Conservation (phyloP, 2,888 invertebrate species). For the Morpho achilles region DNA sequence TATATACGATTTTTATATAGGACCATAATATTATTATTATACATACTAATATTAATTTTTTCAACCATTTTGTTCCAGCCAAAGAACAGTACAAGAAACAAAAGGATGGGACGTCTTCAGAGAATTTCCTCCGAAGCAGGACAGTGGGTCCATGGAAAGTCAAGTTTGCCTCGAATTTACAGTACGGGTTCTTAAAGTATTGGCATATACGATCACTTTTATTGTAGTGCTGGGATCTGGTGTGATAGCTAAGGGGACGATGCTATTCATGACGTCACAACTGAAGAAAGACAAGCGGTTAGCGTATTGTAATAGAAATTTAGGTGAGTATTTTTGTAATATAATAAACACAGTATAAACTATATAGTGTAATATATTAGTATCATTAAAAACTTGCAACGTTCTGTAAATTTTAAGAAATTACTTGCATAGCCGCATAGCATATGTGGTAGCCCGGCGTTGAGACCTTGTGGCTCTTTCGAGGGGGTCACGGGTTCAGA, state of each 20-base stretch:
- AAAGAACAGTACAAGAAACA: conserved; percentile 90
- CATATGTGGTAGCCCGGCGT: background rate
- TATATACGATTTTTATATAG: too few species aligned
- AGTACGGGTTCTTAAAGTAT: conserved; percentile 89
- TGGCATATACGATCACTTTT: conserved; percentile 92
- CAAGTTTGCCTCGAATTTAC: conserved; percentile 86
- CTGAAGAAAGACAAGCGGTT: conserved; percentile 86
- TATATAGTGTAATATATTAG: too few species aligned
- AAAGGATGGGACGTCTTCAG: conserved; percentile 99
- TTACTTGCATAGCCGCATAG: too few species aligned
- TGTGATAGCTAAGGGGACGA: conserved; percentile 92
- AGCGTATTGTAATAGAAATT: conserved; percentile 90
- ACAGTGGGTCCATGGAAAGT: conserved; percentile 92
- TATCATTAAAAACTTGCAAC: too few species aligned
- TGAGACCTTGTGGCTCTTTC: background rate
- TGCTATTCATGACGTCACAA: conserved; percentile 96
- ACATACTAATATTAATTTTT: too few species aligned
- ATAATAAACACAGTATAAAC: too few species aligned
- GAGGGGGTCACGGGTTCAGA: too few species aligned
- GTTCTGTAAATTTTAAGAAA: too few species aligned
- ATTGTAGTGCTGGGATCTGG: conserved; percentile 90
- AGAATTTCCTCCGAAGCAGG: conserved; percentile 92
- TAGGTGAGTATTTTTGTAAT: conserved; percentile 76
- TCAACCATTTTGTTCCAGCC: conserved; percentile 74
- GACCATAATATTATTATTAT: too few species aligned